Conservation (phyloP, 1,140 invertebrate genomes). For the Tribolium madens region DNA sequence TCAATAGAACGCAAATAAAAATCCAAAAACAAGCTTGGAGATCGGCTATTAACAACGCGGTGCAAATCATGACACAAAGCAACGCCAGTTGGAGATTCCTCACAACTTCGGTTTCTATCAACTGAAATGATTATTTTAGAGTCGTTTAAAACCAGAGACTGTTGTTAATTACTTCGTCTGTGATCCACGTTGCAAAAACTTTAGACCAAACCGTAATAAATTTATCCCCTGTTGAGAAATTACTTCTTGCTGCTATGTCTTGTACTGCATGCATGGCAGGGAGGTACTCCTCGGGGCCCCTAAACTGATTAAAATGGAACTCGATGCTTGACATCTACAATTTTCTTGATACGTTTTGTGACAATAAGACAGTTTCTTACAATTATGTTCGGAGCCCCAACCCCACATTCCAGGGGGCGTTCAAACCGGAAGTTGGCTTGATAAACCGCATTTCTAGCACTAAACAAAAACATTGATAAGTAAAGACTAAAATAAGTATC, state of each 20-base stretch:
- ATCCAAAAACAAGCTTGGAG: conserved; percentile 83
- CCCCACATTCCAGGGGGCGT: conserved; percentile 72
- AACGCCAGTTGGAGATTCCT: conserved; percentile 85
- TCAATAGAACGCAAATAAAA: conserved; percentile 81
- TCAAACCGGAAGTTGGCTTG: conserved; percentile 77
- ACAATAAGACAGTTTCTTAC: conserved; percentile 60
- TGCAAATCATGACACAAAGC: conserved; percentile 84
- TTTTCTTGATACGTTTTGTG: conserved; percentile 3
- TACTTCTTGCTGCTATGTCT: conserved; percentile 68
- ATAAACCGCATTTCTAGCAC: conserved; percentile 75
- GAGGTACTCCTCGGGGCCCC: conserved; percentile 75
- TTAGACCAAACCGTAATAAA: conserved; percentile 77
- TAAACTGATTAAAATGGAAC: conserved; percentile 73
- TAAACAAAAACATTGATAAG: conserved; percentile 79
- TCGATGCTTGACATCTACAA: conserved; percentile 70
- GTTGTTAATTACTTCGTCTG: conserved; percentile 73
- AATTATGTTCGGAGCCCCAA: conserved; percentile 69
- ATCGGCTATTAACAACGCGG: conserved; percentile 84
- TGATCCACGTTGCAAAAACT: conserved; percentile 80
- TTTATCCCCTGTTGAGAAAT: conserved; percentile 72
- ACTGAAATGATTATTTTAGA: too few species aligned
- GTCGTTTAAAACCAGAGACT: too few species aligned
- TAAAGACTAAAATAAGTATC: conserved; percentile 71
- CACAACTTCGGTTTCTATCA: conserved; percentile 81
- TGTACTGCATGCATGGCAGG: conserved; percentile 80